Conservation (phyloP, 2,888 invertebrate genomes). For the Unio delphinus region DNA sequence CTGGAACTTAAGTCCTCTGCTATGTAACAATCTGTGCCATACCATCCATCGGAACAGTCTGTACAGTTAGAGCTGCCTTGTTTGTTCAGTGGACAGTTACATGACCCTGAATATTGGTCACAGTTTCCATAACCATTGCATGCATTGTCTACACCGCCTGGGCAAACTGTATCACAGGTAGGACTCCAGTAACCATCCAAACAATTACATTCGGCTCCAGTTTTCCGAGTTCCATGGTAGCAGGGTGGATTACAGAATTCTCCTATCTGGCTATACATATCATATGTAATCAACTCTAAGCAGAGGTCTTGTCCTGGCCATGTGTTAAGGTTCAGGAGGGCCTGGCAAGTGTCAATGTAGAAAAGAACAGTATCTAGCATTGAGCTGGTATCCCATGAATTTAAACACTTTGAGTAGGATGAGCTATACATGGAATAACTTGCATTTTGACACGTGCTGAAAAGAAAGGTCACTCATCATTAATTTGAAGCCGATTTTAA, state of each 20-base stretch:
- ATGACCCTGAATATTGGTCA: conserved; percentile 38
- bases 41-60: conserved; percentile 45
- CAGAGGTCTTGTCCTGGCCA: conserved; percentile 47
- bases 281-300: conserved; percentile 12
- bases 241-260: too few species aligned
- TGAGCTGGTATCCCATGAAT: conserved; percentile 19
- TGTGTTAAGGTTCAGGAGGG: conserved; percentile 14
- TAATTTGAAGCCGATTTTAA: too few species aligned
- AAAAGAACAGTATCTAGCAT: conserved; percentile 24
- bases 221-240: too few species aligned
- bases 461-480: too few species aligned
- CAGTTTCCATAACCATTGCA: conserved; percentile 54
- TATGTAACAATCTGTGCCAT: conserved; percentile 36
- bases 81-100: conserved; percentile 48
- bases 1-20: neutral
- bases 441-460: too few species aligned
- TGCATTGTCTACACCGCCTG: conserved; percentile 44
- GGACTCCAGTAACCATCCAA: conserved; percentile 42
- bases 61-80: conserved; percentile 38
- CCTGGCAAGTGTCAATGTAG: conserved; percentile 46
- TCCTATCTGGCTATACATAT: too few species aligned
- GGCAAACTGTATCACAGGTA: conserved; percentile 45
- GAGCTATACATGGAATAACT: too few species aligned
- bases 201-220: conserved; percentile 29
- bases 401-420: conserved; percentile 21